These are phyloP conservation scores for Furcula furcula DNA, from an alignment of 2,888 invertebrate genomes.

Conservation along the genomic window DNA sequence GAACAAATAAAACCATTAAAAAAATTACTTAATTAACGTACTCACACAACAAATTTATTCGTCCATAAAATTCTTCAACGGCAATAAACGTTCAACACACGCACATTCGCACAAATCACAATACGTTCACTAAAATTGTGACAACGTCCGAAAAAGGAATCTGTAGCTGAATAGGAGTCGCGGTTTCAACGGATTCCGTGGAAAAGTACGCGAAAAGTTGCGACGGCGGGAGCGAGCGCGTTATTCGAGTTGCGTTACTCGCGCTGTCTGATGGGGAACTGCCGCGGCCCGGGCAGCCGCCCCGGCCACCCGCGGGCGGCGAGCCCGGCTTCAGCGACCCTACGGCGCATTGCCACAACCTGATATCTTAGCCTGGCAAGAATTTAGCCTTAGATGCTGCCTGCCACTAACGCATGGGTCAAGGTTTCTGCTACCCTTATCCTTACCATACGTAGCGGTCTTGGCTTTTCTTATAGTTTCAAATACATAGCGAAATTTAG, in stretches of 20 bases:
- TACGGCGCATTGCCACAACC: not conserved
- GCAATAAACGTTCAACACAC: slow-evolving; percentile 26
- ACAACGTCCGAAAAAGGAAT: slow-evolving; percentile 4
- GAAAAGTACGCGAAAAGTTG: slow-evolving; percentile 54
- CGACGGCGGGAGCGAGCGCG: slow-evolving; percentile 12
- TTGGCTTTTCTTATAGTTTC: too few relatives aligned
- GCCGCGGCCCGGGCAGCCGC: slow-evolving; percentile 43
- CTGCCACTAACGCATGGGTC: too few relatives aligned
- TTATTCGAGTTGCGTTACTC: slow-evolving; percentile 41
- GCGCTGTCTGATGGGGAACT: slow-evolving; percentile 54
- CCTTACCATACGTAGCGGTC: too few relatives aligned
- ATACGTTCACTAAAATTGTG: slow-evolving; percentile 22
- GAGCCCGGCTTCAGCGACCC: not conserved
- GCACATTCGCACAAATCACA: slow-evolving; percentile 27
- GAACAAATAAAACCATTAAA: too few relatives aligned
- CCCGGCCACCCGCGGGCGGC: slow-evolving; percentile 13
- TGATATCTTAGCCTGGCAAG: too few relatives aligned
- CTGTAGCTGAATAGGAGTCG: slow-evolving; percentile 12
- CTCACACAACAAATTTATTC: slow-evolving; percentile 26
- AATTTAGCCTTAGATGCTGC: too few relatives aligned
- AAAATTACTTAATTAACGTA: slow-evolving; percentile 21
- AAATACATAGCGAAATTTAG: too few relatives aligned
- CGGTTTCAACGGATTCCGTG: slow-evolving; percentile 22
- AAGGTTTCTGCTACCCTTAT: too few relatives aligned
- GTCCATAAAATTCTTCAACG: slow-evolving; percentile 19